Conservation (phyloP, 1,140 invertebrate genomes). For the Tetranychus cinnabarinus region DNA sequence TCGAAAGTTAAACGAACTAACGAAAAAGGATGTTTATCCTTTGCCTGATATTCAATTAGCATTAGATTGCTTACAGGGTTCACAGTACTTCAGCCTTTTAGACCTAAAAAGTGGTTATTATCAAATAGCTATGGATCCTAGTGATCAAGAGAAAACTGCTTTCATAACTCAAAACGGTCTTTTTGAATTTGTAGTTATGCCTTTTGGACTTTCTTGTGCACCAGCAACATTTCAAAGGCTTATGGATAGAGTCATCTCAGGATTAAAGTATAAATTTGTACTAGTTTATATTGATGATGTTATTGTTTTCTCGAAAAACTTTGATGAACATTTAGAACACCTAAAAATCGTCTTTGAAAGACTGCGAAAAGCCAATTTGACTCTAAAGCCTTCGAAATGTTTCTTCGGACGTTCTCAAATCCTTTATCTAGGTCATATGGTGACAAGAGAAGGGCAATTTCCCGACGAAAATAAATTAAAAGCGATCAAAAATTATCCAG, state of each 20-base stretch:
- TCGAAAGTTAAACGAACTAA: conserved; percentile 20
- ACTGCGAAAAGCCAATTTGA: background rate
- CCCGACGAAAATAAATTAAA: conserved; percentile 3
- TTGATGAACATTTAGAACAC: no score
- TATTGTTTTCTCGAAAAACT: no score
- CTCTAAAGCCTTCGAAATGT: background rate
- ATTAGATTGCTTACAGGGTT: conserved; percentile 17
- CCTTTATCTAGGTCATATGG: background rate
- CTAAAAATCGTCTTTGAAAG: no score
- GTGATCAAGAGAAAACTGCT: conserved; percentile 5
- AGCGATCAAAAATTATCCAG: conserved; percentile 4
- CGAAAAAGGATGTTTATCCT: conserved; percentile 17
- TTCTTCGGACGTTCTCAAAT: background rate
- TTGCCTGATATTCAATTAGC: conserved; percentile 19
- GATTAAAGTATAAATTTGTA: no score
- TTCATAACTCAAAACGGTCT: conserved; percentile 6
- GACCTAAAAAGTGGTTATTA: conserved; percentile 9
- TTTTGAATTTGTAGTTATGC: conserved; percentile 12
- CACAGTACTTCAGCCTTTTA: conserved; percentile 1
- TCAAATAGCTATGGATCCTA: conserved; percentile 1
- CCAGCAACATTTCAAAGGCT: conserved; percentile 16
- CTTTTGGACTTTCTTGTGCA: conserved; percentile 12
- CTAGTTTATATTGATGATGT: no score
- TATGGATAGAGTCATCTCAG: no score
- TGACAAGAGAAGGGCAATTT: background rate